A percentile compares a stretch with the other conserved stretches of the same genome.
phyloP scores from a whole-genome alignment of 1,140 invertebrate species.

The Aradophagus sp. region DNA sequence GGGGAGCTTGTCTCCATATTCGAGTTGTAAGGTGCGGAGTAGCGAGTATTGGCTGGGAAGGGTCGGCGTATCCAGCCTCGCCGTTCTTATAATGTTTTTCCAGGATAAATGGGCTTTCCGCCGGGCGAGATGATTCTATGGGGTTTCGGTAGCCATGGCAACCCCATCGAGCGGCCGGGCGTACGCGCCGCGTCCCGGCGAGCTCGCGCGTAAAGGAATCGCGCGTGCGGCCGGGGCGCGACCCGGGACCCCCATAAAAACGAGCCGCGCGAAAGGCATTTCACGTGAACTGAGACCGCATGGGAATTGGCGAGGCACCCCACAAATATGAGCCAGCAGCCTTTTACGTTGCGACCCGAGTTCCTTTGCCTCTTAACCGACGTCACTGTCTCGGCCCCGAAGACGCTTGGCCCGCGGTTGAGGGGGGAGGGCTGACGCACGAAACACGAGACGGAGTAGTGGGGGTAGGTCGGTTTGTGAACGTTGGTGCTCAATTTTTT shows the following conservation, averaged over 20 bases:
- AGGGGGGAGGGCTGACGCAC: constrained; percentile 10
- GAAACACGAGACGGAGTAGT: too few relatives aligned
- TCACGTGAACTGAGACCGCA: constrained; percentile 44
- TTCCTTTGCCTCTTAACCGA: constrained; percentile 38
- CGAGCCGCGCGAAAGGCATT: constrained; percentile 65
- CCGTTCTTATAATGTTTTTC: constrained; percentile 74
- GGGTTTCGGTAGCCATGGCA: constrained; percentile 71
- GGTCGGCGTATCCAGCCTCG: constrained; percentile 46
- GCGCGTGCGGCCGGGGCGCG: constrained; percentile 31
- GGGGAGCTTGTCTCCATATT: constrained; percentile 48
- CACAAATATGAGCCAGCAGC: constrained; percentile 32
- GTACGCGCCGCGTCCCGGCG: constrained; percentile 54
- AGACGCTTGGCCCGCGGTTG: not conserved
- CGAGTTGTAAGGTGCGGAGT: constrained; percentile 36
- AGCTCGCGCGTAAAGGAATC: constrained; percentile 56
- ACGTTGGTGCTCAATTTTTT: too few relatives aligned
- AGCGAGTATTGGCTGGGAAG: constrained; percentile 50
- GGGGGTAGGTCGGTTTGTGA: too few relatives aligned
- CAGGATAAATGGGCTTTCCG: constrained; percentile 75
- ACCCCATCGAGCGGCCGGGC: constrained; percentile 74
- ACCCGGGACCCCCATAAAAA: constrained; percentile 71
- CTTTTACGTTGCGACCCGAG: constrained; percentile 33
- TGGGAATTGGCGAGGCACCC: constrained; percentile 44
- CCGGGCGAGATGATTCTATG: constrained; percentile 65
- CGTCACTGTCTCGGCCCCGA: constrained; percentile 6